phyloP scores from a whole-genome alignment of 2,888 invertebrate genomes.

The Argyra leucocephala region DNA sequence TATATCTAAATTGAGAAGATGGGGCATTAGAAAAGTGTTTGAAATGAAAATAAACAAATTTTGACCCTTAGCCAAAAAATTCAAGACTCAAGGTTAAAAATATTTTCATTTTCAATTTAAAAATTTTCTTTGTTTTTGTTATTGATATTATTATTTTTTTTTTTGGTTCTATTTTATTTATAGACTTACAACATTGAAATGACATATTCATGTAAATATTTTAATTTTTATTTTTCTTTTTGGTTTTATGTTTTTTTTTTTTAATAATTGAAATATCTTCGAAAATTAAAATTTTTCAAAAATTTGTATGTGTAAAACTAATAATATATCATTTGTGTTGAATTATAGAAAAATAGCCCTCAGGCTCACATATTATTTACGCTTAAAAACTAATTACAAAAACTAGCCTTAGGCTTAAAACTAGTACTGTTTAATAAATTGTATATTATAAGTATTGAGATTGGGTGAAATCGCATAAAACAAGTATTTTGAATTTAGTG shows the following conservation, averaged over 20 bases:
- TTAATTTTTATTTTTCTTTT: background rate
- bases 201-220: constrained; percentile 2
- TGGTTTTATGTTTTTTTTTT: background rate
- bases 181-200: background rate
- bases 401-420: no score
- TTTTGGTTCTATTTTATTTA: background rate
- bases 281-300: no score
- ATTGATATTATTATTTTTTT: background rate
- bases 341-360: no score
- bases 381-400: no score
- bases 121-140: background rate
- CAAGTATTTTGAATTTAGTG: no score
- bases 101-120: constrained; percentile 1
- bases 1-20: no score
- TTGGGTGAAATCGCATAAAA: no score
- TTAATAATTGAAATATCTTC: background rate
- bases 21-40: background rate
- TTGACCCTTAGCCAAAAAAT: constrained; percentile 3
- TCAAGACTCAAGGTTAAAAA: background rate
- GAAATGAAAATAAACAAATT: background rate
- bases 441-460: no score
- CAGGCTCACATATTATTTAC: no score
- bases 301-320: no score
- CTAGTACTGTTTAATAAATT: no score
- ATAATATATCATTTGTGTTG: no score